Evolutionary conservation across 2,888 invertebrate genomes (phyloP), one percentile per base, ranked within the genome.

Genomic region (Nesidiocoris tenuis): DNA sequence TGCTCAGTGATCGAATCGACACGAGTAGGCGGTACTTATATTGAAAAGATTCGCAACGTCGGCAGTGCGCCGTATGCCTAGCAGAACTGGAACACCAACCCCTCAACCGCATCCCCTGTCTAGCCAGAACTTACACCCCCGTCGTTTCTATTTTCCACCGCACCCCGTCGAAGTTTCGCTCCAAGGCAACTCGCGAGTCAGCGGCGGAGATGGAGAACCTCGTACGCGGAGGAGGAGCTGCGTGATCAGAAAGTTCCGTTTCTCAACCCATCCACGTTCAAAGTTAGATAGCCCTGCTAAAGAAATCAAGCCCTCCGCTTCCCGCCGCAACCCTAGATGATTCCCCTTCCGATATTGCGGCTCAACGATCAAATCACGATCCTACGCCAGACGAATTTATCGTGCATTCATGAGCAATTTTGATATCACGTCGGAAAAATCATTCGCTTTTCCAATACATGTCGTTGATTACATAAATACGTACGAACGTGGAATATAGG

Each of bases 241-340:
- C 65, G 65, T 65, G 65, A 65, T 65, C 65, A 65, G 65, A 65
- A 65, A 65, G 65, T 65, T 65, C 24, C 65, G 39, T 65, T 39
- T 39, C 39, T 39, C 39, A 39, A 39, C 39, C 65, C 65, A 24
- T 39, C 39, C 65, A 65, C 65, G 65, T 65, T 39, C 65, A 65
- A 65, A 65, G 65, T 65, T 65, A 65, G 65, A 65, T 65, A 65
- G 65, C 65, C 18, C 17, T n/a, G 65, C 65, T 19, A 39, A 65
- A 65, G 65, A 65, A 65, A 65, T 65, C 65, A 65, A 65, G 65
- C 25, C 17, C 25, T 9, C 39, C 65, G 25, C 65, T 22, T 5
- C 65, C 65, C 65, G 19, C 25, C 39, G 3, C 5, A 39, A 7
- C 39, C 39, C 12, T 12, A 3, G 39, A 74, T 65, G 65, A 39